Base-by-base conservation (phyloP, 2,113 vertebrate species). In the Galemys pyrenaicus region DNA sequence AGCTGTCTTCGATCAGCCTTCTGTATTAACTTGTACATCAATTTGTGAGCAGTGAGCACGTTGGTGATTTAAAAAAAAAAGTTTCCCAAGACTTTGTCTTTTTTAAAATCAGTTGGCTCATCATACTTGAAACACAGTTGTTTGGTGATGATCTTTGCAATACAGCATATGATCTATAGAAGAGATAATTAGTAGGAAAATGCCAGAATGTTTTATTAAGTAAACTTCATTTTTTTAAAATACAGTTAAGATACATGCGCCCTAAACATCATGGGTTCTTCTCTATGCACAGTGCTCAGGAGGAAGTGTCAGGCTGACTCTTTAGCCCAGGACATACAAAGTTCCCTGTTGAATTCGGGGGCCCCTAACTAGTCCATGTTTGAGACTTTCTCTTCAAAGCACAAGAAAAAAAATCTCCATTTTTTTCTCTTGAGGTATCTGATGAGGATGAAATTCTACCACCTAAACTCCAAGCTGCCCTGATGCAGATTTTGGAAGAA, bases 391-490 rank as follows among this genome's bases (percentile, higher is more conserved):
- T 95, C 26, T 44, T 39, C 46, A 39, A 75, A 89, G 44, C 1
- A 19, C 85, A 95, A 32, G 20, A 28, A 13, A 74, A 79, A 86
- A 78, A 95, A 24, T 39, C 24, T 89, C 95, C 62, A 0, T 85
- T 94, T 95, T n/a, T 39, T 82, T 83, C 62, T 95, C 65, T 73
- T 70, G 93, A 99, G 99, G 97, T 99, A 7, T 99, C 99, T 15
- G 99, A 99, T 92, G 99, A 99, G 95, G 99, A 99, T 81, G 99
- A 99, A 96, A 99, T 99, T 97, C 97, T 99, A 95, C 99, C 99
- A 95, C 99, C 98, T 95, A 99, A 99, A 96, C 99, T 99, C 49
- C 99, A 99, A 95, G 99, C 99, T 54, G 99, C 99, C 0, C 98
- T 99, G 91, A 98, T 98, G 73, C 99, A 99, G 97, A 98, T 99